Base-by-base conservation (phyloP, 2,797 vertebrate genomes). In the Scolopax bukidnonensis region DNA sequence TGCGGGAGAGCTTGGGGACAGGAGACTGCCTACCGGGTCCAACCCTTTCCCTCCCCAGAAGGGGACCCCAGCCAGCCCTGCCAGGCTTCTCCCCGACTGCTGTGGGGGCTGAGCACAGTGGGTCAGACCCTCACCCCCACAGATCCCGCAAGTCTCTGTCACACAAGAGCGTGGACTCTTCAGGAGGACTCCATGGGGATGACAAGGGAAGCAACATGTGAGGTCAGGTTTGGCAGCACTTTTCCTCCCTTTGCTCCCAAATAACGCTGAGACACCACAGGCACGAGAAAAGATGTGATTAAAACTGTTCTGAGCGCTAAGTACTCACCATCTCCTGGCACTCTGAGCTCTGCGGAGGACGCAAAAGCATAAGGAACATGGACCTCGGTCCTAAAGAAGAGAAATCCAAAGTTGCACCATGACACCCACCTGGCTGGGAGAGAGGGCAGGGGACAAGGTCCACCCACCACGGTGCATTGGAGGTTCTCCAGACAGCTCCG, bases 101-200 rank as follows among this genome's bases (percentile, higher is more conserved):
- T 0, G 11, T 19, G 16, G 45, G 13, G 56, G 33, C 61, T 12
- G 27, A 21, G 33, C 56, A 32, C 51, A 18, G 59, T 1, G 3
- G 74, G 3, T 32, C 40, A 12, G 56, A 38, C 13, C 56, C 51
- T 12, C 14, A 11, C 28, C 19, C 1, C 2, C 10, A 38, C 1
- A 2, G n/a, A 6, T 18, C 36, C 76, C 14, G 11, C 0, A 1
- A 17, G 50, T 10, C 68, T 60, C 53, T 17, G 56, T 27, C 1
- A 0, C 3, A 2, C 1, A 1, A 33, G 20, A 7, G 4, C 1
- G 1, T 4, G 59, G 57, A 1, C 38, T 20, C n/a, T 4, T 4
- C 3, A 5, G 36, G 11, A 56, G 19, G 74, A 24, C 9, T 28
- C 27, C 0, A 0, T 2, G 12, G 17, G 27, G 33, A 20, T 5